Conservation (phyloP, 2,888 invertebrate genomes). For the Cataglyphis albicans region DNA sequence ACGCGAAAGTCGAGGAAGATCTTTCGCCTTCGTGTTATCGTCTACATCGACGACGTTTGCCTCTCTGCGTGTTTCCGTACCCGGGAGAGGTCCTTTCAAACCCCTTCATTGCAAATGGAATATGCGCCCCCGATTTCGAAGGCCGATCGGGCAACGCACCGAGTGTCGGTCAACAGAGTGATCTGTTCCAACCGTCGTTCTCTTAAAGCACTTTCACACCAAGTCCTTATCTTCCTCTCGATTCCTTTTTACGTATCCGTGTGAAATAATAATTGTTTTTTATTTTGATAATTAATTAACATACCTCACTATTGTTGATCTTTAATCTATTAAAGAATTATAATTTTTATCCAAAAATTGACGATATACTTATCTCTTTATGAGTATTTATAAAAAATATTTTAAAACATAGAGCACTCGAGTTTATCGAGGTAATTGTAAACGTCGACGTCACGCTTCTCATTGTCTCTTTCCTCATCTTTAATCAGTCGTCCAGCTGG, state of each 20-base stretch:
- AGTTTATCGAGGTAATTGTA: neutral
- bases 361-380: neutral
- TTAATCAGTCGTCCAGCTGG: conserved; percentile 31
- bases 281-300: conserved; percentile 6
- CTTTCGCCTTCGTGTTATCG: conserved; percentile 31
- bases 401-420: conserved; percentile 10
- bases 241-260: neutral
- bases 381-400: neutral
- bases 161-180: conserved; percentile 66
- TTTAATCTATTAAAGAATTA: neutral
- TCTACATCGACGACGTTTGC: conserved; percentile 40
- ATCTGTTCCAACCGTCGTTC: conserved; percentile 56
- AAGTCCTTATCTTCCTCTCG: neutral
- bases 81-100: conserved; percentile 67
- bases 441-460: neutral
- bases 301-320: neutral
- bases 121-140: conserved; percentile 75
- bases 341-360: neutral
- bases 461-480: conserved; percentile 46
- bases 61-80: conserved; percentile 59
- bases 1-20: conserved; percentile 3
- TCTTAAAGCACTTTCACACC: conserved; percentile 41
- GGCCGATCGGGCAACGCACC: conserved; percentile 71
- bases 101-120: conserved; percentile 68
- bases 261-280: neutral